These are phyloP conservation scores for Thelaira solivaga DNA, from an alignment of 2,888 invertebrate species.

Conservation along the genomic window DNA sequence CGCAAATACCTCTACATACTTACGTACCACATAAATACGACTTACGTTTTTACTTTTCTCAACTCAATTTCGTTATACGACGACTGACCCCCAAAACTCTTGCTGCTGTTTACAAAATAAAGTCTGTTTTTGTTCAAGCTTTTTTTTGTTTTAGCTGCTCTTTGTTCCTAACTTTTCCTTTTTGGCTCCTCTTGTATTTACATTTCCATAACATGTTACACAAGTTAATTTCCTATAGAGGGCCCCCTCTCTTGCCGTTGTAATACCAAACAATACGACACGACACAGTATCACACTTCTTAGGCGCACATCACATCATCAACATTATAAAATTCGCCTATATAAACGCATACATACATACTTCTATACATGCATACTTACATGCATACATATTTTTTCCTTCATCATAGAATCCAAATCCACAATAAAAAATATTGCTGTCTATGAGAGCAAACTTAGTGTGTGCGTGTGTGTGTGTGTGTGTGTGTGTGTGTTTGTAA, in stretches of 20 bases:
- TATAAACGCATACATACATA: too few relatives aligned
- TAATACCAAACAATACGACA: neutral
- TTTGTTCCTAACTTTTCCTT: neutral
- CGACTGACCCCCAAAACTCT: constrained; percentile 54
- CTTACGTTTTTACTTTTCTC: constrained; percentile 21
- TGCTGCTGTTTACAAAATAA: constrained; percentile 33
- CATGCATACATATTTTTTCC: too few relatives aligned
- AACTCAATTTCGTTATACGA: constrained; percentile 22
- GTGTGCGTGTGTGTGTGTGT: neutral
- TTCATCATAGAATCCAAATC: constrained; percentile 19
- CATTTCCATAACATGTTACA: constrained; percentile 28
- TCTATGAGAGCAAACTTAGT: constrained; percentile 10
- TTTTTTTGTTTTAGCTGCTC: neutral
- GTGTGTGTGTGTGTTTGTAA: too few relatives aligned
- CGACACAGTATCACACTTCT: neutral
- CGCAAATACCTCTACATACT: too few relatives aligned
- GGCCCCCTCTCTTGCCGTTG: neutral
- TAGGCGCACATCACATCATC: neutral
- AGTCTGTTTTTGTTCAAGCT: constrained; percentile 38
- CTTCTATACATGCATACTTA: too few relatives aligned
- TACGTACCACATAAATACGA: neutral
- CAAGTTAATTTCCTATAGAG: constrained; percentile 37
- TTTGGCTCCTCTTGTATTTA: neutral
- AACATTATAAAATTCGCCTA: constrained; percentile 27
- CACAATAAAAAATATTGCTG: too few relatives aligned